These are phyloP conservation scores for Craniophora ligustri DNA, from an alignment of 2,888 invertebrate genomes.

Conservation along the genomic window DNA sequence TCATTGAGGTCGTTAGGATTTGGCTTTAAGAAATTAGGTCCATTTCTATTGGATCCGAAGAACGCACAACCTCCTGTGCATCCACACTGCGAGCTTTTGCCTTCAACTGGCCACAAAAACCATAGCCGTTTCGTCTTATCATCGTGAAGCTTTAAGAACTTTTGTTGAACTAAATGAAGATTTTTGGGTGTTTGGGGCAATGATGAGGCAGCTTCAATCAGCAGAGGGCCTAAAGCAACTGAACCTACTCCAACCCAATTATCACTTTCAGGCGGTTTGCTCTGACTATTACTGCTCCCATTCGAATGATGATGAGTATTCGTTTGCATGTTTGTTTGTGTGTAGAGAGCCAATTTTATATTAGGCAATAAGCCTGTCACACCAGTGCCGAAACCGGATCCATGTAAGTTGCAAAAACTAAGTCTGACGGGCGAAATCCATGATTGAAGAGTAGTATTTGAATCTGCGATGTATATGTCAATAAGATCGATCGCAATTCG, in stretches of 20 bases:
- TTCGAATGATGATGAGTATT: constrained; percentile 86
- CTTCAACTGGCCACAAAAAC: constrained; percentile 97
- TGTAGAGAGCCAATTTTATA: constrained; percentile 90
- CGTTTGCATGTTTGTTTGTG: constrained; percentile 90
- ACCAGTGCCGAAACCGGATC: constrained; percentile 96
- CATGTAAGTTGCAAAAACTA: constrained; percentile 98
- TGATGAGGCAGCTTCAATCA: constrained; percentile 96
- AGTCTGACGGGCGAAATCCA: constrained; percentile 96
- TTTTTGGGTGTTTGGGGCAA: constrained; percentile 93
- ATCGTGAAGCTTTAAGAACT: constrained; percentile 95
- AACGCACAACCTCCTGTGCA: constrained; percentile 98
- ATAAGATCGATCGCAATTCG: constrained; percentile 96
- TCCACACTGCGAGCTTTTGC: constrained; percentile 94
- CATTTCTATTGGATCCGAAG: constrained; percentile 97
- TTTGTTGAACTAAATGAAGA: constrained; percentile 93
- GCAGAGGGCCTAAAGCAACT: constrained; percentile 95
- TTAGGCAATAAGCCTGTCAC: constrained; percentile 95
- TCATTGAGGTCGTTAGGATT: constrained; percentile 93
- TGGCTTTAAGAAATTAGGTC: constrained; percentile 95
- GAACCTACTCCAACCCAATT: constrained; percentile 98
- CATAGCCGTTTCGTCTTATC: constrained; percentile 95
- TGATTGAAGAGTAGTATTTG: constrained; percentile 95
- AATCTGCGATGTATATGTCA: constrained; percentile 96
- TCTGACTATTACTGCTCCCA: constrained; percentile 81
- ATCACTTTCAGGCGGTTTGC: constrained; percentile 85